Percentiles rank a stretch among this genome's conserved stretches.
phyloP scores from a whole-genome alignment of 2,888 invertebrate genomes.

The Catocala fraxini region DNA sequence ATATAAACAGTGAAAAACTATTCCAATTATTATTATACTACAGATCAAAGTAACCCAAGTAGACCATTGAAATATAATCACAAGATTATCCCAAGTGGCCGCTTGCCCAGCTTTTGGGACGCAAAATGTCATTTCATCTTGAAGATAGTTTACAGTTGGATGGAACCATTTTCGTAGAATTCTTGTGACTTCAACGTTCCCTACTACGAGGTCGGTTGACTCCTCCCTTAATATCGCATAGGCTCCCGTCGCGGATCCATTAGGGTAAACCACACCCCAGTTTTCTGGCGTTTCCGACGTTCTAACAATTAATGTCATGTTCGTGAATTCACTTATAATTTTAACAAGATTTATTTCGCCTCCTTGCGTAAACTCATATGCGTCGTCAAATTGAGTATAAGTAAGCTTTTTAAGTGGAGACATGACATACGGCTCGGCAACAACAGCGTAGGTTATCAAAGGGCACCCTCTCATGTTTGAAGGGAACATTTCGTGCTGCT shows the following conservation, averaged over 20 bases:
- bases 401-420: conserved; percentile 68
- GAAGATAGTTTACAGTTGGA: conserved; percentile 80
- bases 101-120: conserved; percentile 77
- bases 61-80: conserved; percentile 82
- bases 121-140: conserved; percentile 85
- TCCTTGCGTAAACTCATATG: conserved; percentile 74
- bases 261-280: conserved; percentile 73
- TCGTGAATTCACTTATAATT: conserved; percentile 80
- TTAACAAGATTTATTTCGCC: conserved; percentile 81
- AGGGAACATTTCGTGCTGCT: conserved; percentile 75
- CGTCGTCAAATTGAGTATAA: conserved; percentile 65
- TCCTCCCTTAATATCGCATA: conserved; percentile 70
- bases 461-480: conserved; percentile 78
- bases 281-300: conserved; percentile 75
- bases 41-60: conserved; percentile 78
- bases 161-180: conserved; percentile 79
- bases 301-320: conserved; percentile 76
- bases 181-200: conserved; percentile 82
- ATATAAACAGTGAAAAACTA: conserved; percentile 75
- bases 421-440: conserved; percentile 84
- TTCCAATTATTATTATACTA: conserved; percentile 72
- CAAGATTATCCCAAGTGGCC: conserved; percentile 80
- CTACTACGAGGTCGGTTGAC: conserved; percentile 75
- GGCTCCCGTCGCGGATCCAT: conserved; percentile 78
- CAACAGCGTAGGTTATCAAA: conserved; percentile 74